Conservation (phyloP, 35 echinoderm and acorn worm species). For the Lytechinus pictus region DNA sequence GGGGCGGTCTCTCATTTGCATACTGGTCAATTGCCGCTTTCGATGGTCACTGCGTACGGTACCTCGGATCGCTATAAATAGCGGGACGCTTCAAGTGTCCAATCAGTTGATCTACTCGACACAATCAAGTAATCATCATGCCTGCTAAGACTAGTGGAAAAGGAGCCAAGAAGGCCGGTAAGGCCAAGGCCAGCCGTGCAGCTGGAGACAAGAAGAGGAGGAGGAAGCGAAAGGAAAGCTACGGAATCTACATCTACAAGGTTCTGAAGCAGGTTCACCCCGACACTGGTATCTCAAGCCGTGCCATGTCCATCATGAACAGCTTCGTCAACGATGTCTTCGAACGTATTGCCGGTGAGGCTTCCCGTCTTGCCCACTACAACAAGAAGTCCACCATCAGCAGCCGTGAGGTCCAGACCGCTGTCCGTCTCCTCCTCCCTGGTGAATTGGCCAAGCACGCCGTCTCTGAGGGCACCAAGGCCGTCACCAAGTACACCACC, state of each 20-base stretch:
- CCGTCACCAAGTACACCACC: slow-evolving; percentile 81
- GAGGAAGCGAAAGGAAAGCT: slow-evolving; percentile 73
- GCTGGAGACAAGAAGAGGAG: slow-evolving; percentile 61
- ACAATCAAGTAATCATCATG: slow-evolving; percentile 30
- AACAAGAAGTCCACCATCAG: slow-evolving; percentile 93
- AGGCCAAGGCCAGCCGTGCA: slow-evolving; percentile 55
- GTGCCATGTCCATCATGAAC: slow-evolving; percentile 98
- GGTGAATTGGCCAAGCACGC: slow-evolving; percentile 95
- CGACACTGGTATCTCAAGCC: slow-evolving; percentile 93
- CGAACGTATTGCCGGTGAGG: slow-evolving; percentile 83
- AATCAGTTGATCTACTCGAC: background rate
- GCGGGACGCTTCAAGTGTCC: background rate
- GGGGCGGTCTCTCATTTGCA: slow-evolving; percentile 55
- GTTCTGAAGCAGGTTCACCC: slow-evolving; percentile 97
- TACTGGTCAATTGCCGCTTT: background rate
- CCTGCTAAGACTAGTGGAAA: slow-evolving; percentile 70
- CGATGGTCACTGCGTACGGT: background rate
- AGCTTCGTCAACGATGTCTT: slow-evolving; percentile 91
- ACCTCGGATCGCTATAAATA: slow-evolving; percentile 50
- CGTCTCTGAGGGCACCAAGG: slow-evolving; percentile 82
- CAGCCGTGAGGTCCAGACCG: slow-evolving; percentile 78
- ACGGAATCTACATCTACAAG: slow-evolving; percentile 96
- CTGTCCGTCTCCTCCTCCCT: slow-evolving; percentile 91
- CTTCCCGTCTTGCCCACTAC: slow-evolving; percentile 80
- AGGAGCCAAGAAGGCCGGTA: slow-evolving; percentile 68